Percentiles rank a stretch among this genome's conserved stretches.
Evolutionary conservation across 2,113 vertebrate genomes (phyloP).

Genomic region (Hemibagrus wyckioides): DNA sequence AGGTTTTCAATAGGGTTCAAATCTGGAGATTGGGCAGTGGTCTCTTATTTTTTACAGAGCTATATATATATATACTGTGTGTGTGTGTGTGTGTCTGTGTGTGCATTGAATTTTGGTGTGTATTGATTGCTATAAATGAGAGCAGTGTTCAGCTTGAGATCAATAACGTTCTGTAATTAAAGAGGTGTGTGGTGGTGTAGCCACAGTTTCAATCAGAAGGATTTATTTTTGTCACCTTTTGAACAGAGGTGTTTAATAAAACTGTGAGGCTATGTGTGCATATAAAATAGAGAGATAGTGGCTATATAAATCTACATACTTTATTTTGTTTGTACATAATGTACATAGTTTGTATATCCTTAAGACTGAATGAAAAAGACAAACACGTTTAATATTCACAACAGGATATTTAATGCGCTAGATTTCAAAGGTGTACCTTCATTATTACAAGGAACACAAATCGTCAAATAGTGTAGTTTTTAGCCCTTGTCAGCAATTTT

Average conservation of each 20-base stretch:
- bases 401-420: not conserved
- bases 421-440: not conserved
- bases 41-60: too few species aligned
- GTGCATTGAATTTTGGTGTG: not conserved
- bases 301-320: not conserved
- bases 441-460: not conserved
- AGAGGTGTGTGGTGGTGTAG: not conserved
- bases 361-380: not conserved
- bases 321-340: too few species aligned
- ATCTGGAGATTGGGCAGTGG: too few species aligned
- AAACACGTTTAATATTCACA: not conserved
- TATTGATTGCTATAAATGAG: slow-evolving; percentile 8
- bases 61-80: too few species aligned
- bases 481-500: not conserved
- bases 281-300: not conserved
- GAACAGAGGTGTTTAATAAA: not conserved
- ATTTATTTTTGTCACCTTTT: not conserved
- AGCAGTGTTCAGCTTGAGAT: not conserved
- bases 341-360: not conserved
- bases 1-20: too few species aligned
- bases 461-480: not conserved
- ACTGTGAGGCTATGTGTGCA: not conserved
- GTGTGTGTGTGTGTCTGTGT: slow-evolving; percentile 23
- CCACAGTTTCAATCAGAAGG: not conserved
- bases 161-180: not conserved